phyloP scores from a whole-genome alignment of 2,888 invertebrate species.

The Ophonus ardosiacus region DNA sequence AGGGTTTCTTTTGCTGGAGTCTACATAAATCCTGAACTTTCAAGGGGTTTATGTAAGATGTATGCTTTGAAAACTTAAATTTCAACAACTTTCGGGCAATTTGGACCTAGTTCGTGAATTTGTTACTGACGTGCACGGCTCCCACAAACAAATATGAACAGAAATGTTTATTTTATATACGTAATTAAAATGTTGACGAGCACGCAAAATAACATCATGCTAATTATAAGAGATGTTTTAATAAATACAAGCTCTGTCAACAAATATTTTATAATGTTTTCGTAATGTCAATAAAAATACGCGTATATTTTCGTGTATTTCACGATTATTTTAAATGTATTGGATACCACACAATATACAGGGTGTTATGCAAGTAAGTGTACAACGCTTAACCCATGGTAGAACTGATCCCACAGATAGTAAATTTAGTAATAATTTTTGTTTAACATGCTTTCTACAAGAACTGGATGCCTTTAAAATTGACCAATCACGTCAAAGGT shows the following conservation, averaged over 20 bases:
- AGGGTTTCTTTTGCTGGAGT: not conserved
- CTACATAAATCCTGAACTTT: constrained; percentile 14
- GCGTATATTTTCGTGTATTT: too few relatives aligned
- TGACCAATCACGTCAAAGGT: too few relatives aligned
- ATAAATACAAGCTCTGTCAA: not conserved
- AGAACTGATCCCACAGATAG: too few relatives aligned
- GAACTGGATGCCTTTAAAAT: too few relatives aligned
- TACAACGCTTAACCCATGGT: too few relatives aligned
- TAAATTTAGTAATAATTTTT: too few relatives aligned
- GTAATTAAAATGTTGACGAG: not conserved
- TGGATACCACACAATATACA: too few relatives aligned
- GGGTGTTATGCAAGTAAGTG: too few relatives aligned
- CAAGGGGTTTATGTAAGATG: constrained; percentile 15
- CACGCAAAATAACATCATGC: not conserved
- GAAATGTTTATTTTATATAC: not conserved
- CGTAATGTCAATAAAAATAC: not conserved
- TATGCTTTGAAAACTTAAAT: constrained; percentile 30
- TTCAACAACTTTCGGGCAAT: constrained; percentile 8
- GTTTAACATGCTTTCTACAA: too few relatives aligned
- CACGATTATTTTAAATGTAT: too few relatives aligned
- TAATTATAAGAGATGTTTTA: not conserved
- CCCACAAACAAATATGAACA: not conserved
- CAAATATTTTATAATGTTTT: not conserved
- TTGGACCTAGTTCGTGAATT: constrained; percentile 16
- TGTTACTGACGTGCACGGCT: not conserved